A percentile compares a stretch with the other conserved stretches of the same genome.
phyloP scores from a whole-genome alignment of 2,797 vertebrate species.

The Platalea minor region DNA sequence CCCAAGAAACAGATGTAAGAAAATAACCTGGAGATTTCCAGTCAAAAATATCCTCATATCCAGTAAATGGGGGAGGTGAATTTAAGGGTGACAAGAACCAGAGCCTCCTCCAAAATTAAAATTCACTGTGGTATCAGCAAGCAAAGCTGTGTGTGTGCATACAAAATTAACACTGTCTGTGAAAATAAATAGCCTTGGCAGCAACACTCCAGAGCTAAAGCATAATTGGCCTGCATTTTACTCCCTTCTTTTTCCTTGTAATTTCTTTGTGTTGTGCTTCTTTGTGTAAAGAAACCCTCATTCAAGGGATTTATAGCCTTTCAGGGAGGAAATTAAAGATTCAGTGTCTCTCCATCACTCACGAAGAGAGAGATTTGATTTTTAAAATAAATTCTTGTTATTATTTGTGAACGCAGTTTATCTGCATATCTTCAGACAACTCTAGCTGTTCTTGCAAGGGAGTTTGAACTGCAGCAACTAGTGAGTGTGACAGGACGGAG shows the following conservation, averaged over 20 bases:
- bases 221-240: conserved; percentile 58
- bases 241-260: conserved; percentile 29
- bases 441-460: conserved; percentile 5
- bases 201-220: conserved; percentile 52
- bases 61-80: not conserved
- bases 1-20: not conserved
- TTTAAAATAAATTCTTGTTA: conserved; percentile 1
- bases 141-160: conserved; percentile 50
- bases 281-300: conserved; percentile 57
- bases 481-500: not conserved
- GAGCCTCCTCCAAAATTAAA: conserved; percentile 42
- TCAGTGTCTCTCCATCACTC: not conserved
- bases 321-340: conserved; percentile 38
- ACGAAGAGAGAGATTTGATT: conserved; percentile 23
- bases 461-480: conserved; percentile 15
- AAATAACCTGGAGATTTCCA: not conserved
- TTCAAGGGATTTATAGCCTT: conserved; percentile 46
- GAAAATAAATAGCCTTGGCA: conserved; percentile 66
- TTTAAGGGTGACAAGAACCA: not conserved
- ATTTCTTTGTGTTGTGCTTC: conserved; percentile 61
- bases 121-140: conserved; percentile 52
- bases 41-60: not conserved
- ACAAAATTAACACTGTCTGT: conserved; percentile 48
- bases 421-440: conserved; percentile 13
- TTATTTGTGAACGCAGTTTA: conserved; percentile 4